Evolutionary conservation across 2,888 invertebrate genomes (phyloP).

Genomic region (Tetheella fluctuosa): DNA sequence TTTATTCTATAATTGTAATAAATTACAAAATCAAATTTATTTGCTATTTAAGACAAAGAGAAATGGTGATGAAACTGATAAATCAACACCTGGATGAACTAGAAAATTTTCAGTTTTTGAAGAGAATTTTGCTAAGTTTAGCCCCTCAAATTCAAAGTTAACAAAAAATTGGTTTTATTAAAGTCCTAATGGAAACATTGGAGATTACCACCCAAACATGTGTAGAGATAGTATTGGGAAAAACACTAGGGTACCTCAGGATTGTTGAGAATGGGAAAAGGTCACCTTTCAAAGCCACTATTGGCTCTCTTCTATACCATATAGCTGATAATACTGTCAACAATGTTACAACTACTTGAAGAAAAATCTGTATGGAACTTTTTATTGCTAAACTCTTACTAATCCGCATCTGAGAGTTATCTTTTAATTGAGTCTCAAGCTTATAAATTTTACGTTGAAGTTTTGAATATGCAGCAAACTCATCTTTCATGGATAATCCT

Average conservation of each 20-base stretch:
- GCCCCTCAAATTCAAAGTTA: constrained; percentile 27
- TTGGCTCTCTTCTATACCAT: constrained; percentile 73
- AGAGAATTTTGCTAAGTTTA: constrained; percentile 15
- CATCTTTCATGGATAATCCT: constrained; percentile 81
- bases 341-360: constrained; percentile 63
- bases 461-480: constrained; percentile 85
- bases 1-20: constrained; percentile 16
- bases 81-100: background rate
- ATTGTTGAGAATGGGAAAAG: constrained; percentile 71
- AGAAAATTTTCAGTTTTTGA: too few species aligned
- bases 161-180: constrained; percentile 65
- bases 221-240: constrained; percentile 73
- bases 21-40: constrained; percentile 9
- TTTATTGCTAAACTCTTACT: constrained; percentile 70
- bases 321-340: constrained; percentile 66
- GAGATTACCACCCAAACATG: constrained; percentile 78
- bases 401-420: constrained; percentile 64
- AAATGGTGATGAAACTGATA: background rate
- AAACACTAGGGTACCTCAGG: constrained; percentile 70
- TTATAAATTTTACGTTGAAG: constrained; percentile 83
- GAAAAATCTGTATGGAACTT: constrained; percentile 60
- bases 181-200: constrained; percentile 69
- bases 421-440: constrained; percentile 76
- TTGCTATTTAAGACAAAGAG: background rate
- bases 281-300: constrained; percentile 68